Conservation (phyloP, 2,797 vertebrate species). For the Amblyopsis hoosieri region DNA sequence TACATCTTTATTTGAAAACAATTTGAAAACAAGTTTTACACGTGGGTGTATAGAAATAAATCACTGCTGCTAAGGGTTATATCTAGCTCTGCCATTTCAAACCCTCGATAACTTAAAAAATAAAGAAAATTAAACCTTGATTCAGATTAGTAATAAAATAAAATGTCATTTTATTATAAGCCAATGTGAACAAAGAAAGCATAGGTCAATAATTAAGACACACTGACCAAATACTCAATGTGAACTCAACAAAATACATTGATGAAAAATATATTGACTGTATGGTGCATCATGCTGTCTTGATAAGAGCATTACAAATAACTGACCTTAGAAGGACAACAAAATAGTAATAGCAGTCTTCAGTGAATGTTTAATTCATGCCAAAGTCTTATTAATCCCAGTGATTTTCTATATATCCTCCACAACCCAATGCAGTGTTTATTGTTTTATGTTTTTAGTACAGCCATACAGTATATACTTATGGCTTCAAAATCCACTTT, state of each 20-base stretch:
- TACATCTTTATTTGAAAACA: too few relatives aligned
- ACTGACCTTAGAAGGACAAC: not conserved
- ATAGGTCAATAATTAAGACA: constrained; percentile 1
- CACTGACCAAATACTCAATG: too few relatives aligned
- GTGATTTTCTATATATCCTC: not conserved
- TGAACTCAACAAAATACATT: too few relatives aligned
- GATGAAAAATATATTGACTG: too few relatives aligned
- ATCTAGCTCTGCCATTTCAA: constrained; percentile 1
- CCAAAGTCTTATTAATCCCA: constrained; percentile 27
- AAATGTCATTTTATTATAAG: constrained; percentile 44
- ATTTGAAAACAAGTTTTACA: too few relatives aligned
- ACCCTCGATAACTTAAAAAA: constrained; percentile 1
- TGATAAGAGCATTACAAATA: not conserved
- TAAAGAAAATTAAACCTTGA: constrained; percentile 10
- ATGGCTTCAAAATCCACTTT: constrained; percentile 31
- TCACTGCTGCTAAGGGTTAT: not conserved
- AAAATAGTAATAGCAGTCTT: too few relatives aligned
- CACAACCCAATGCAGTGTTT: not conserved
- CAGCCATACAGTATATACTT: constrained; percentile 13
- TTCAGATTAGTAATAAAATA: constrained; percentile 50
- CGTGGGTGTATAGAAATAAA: not conserved
- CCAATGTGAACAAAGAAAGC: constrained; percentile 17
- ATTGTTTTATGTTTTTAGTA: not conserved
- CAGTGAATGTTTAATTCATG: not conserved
- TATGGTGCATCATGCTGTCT: not conserved